These are phyloP conservation scores for Musca domestica DNA, from an alignment of 1,140 invertebrate genomes.

Conservation along the genomic window DNA sequence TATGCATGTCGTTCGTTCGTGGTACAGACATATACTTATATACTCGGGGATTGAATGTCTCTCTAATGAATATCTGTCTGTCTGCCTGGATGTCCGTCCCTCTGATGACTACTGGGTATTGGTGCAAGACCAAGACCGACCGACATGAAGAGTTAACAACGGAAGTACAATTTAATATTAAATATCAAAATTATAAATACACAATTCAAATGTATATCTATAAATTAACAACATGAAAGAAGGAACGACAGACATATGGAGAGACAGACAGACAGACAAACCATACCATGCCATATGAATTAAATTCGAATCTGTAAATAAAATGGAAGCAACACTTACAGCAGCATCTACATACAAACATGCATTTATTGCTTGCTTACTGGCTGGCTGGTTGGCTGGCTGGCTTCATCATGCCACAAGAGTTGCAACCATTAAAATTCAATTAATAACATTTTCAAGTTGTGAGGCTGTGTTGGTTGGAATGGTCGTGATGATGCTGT, in stretches of 20 bases:
- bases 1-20: no score
- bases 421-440: conserved; percentile 20
- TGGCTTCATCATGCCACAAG: not conserved
- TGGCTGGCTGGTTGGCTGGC: not conserved
- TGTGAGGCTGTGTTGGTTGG: not conserved
- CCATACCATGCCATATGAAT: not conserved
- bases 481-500: not conserved
- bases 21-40: no score
- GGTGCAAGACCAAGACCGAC: not conserved
- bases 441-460: conserved; percentile 17
- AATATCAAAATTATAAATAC: conserved; percentile 6
- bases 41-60: no score
- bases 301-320: not conserved
- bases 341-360: not conserved
- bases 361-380: no score
- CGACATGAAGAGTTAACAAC: conserved; percentile 1
- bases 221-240: not conserved
- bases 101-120: no score
- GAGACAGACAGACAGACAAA: not conserved
- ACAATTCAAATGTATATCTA: conserved; percentile 2
- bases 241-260: not conserved
- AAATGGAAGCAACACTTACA: not conserved
- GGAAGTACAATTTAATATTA: conserved; percentile 17
- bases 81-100: no score
- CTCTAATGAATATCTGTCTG: no score